Conservation (phyloP, 2,113 vertebrate genomes). For the Isurus oxyrinchus region DNA sequence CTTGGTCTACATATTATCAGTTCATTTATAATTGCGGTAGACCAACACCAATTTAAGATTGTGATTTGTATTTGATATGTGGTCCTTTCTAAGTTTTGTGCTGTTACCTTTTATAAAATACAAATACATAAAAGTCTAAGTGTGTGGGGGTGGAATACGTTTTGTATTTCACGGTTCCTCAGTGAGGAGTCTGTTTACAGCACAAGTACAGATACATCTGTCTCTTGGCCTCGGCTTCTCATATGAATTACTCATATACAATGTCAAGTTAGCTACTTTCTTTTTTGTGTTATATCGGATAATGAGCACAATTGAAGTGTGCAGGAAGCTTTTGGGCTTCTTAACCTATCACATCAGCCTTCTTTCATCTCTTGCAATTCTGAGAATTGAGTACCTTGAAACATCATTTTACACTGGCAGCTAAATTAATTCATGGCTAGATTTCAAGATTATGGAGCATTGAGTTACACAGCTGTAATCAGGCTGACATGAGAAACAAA, state of each 20-base stretch:
- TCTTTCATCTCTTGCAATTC: not conserved
- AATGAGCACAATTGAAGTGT: conserved; percentile 3
- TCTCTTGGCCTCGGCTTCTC: not conserved
- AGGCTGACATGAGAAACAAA: not conserved
- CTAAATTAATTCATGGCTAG: not conserved
- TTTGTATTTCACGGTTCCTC: not conserved
- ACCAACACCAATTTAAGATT: not conserved
- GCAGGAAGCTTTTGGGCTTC: not conserved
- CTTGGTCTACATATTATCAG: not conserved
- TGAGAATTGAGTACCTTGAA: not conserved
- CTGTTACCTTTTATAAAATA: not conserved
- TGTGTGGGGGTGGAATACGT: not conserved
- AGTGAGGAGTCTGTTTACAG: not conserved
- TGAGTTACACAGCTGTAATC: not conserved
- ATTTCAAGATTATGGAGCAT: not conserved
- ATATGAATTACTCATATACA: not conserved
- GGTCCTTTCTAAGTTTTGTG: not conserved
- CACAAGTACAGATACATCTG: not conserved
- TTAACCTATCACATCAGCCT: not conserved
- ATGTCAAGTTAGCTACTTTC: not conserved
- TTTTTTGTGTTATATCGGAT: not conserved
- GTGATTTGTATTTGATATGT: not conserved
- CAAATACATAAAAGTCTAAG: not conserved
- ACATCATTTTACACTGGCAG: not conserved
- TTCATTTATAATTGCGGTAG: not conserved